Percentiles rank a stretch among this genome's conserved stretches.
phyloP scores from a whole-genome alignment of 2,797 vertebrate species.

The Heteromormyrus szaboi region DNA sequence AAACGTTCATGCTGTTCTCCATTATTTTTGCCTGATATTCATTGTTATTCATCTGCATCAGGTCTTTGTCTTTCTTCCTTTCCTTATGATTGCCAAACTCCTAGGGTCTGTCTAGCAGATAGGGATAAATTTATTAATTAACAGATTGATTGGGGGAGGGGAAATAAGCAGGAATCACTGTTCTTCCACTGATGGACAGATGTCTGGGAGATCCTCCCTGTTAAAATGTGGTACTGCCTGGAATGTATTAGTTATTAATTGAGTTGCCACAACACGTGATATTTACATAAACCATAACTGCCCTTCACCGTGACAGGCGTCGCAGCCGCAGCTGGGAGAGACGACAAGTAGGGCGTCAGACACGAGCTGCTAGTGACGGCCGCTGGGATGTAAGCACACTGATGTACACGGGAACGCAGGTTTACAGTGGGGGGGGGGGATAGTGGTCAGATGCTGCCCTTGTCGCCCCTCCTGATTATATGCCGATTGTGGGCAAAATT shows the following conservation, averaged over 20 bases:
- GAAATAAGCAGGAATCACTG: not conserved
- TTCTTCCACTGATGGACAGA: not conserved
- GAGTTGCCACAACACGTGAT: conserved; percentile 1
- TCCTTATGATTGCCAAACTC: conserved; percentile 53
- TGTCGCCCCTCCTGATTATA: not conserved
- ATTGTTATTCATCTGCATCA: conserved; percentile 40
- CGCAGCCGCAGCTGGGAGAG: not conserved
- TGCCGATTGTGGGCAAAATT: not conserved
- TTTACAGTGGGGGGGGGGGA: not conserved
- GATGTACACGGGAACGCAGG: not conserved
- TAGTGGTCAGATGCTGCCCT: not conserved
- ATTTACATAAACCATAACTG: conserved; percentile 15
- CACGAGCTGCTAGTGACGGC: not conserved
- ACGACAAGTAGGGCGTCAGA: not conserved
- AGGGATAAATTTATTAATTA: conserved; percentile 32
- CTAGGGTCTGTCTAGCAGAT: conserved; percentile 37
- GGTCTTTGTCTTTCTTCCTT: conserved; percentile 41
- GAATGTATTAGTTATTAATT: conserved; percentile 16
- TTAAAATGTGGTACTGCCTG: conserved; percentile 10
- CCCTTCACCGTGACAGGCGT: not conserved
- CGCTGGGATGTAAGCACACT: not conserved
- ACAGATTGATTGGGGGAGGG: conserved; percentile 44
- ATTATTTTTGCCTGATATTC: conserved; percentile 52
- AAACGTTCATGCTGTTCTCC: conserved; percentile 2
- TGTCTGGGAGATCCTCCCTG: not conserved